Evolutionary conservation across 2,888 invertebrate species (phyloP), one percentile per base, ranked within the genome.

Genomic region (Callimorpha dominula): DNA sequence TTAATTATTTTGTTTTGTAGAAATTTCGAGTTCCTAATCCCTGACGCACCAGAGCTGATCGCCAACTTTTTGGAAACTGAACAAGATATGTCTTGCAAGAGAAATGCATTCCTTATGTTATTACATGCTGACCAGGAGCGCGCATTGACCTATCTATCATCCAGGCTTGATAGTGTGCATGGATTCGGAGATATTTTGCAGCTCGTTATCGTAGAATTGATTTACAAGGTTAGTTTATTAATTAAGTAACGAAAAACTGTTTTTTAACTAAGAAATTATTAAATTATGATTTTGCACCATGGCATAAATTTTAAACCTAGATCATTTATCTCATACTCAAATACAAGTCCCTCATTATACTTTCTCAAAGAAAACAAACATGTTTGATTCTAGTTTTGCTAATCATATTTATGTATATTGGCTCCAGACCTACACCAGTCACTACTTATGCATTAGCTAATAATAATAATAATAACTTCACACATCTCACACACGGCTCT

Each of bases 81-180:
- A 88, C 99, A 99, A 92, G 99, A 99, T 89, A 99, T 99, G 98
- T 99, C 99, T 0, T 99, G 99, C 95, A 99, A 99, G 93, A 96
- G 99, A 75, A 99, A 99, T 92, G 99, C 99, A 0, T 99, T 99
- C 94, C 97, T 99, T 81, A 99, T 99, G 99, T 96, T 99, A 63
- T 96, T 99, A 42, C 99, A 99, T 89, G 99, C 99, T 0, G 99
- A 99, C 91, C 98, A 99, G 94, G 99, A 99, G 85, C 96, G 98
- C 63, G 99, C 99, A 0, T 95, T 99, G 62, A 96, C 98, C 72
- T 99, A 99, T 94, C 96, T 99, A 70, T 97, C 99, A 17, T 98
- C 98, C 0, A 98, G 99, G 89, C 97, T 99, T 68, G 99, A 99
- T 90, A 98, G 98, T 93, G 99, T 99, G 78, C 97, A 97, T 87